Evolutionary conservation across 2,113 vertebrate genomes (phyloP).

Genomic region (Paralichthys olivaceus): DNA sequence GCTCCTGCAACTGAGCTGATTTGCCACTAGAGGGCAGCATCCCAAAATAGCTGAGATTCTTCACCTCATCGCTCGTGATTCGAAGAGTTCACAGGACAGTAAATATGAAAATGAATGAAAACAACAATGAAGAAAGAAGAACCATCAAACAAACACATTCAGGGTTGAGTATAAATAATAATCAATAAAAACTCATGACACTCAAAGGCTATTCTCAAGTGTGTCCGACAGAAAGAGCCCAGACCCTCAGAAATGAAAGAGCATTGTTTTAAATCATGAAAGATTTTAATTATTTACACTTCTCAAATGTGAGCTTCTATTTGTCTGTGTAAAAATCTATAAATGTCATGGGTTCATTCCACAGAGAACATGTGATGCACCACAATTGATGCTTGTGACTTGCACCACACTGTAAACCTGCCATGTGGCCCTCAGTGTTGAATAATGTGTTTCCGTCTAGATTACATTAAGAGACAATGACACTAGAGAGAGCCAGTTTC

Average conservation of each 20-base stretch:
- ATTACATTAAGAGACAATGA: slow-evolving; percentile 32
- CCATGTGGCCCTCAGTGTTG: slow-evolving; percentile 2
- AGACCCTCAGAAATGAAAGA: too few relatives aligned
- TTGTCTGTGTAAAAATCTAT: background rate
- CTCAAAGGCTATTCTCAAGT: background rate
- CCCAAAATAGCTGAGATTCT: background rate
- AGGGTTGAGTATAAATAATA: background rate
- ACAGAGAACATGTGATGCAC: background rate
- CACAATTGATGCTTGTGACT: background rate
- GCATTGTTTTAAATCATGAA: too few relatives aligned
- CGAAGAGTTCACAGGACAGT: too few relatives aligned
- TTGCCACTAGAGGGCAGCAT: slow-evolving; percentile 68
- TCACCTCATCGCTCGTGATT: too few relatives aligned
- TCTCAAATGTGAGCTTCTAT: background rate
- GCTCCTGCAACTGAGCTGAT: background rate
- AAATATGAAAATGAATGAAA: too few relatives aligned
- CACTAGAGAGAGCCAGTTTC: background rate
- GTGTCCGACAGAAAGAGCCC: too few relatives aligned
- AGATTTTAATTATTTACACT: background rate
- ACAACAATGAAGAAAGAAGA: background rate
- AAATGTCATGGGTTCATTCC: too few relatives aligned
- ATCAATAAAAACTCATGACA: background rate
- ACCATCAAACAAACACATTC: background rate
- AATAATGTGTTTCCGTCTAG: slow-evolving; percentile 9
- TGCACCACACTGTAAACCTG: background rate